phyloP scores from a whole-genome alignment of 2,797 vertebrate genomes.

The Lates japonicus region DNA sequence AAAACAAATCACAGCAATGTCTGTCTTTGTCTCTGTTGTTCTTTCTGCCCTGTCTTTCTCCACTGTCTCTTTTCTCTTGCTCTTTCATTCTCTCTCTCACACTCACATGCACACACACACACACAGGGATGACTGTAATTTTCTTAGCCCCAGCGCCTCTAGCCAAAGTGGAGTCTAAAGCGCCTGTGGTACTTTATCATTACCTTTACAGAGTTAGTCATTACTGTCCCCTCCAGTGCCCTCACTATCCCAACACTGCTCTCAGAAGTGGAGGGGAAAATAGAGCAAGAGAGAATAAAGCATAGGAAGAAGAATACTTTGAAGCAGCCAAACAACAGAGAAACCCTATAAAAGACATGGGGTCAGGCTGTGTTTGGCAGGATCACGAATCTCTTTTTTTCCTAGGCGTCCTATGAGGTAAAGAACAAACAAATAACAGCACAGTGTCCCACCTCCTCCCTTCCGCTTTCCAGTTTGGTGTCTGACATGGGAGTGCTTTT shows the following conservation, averaged over 20 bases:
- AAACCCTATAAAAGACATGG: constrained; percentile 38
- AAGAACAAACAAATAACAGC: constrained; percentile 65
- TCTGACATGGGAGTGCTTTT: constrained; percentile 60
- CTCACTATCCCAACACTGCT: constrained; percentile 61
- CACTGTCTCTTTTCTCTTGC: constrained; percentile 43
- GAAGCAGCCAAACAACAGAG: constrained; percentile 54
- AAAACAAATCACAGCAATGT: constrained; percentile 68
- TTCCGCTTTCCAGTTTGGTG: constrained; percentile 41
- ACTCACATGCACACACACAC: constrained; percentile 3
- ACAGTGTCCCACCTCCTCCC: constrained; percentile 19
- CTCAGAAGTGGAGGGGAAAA: constrained; percentile 28
- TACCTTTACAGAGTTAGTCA: constrained; percentile 84
- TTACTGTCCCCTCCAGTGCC: constrained; percentile 79
- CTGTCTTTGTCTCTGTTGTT: constrained; percentile 70
- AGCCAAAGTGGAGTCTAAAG: constrained; percentile 78
- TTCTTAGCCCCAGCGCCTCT: constrained; percentile 72
- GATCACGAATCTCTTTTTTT: constrained; percentile 23
- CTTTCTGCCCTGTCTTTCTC: constrained; percentile 56
- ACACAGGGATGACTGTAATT: constrained; percentile 72
- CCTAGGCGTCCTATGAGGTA: constrained; percentile 48
- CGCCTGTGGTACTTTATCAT: constrained; percentile 84
- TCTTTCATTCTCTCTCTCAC: constrained; percentile 21
- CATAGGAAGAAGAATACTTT: constrained; percentile 52
- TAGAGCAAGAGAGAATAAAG: constrained; percentile 33
- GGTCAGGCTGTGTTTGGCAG: constrained; percentile 62